These are phyloP conservation scores for Pocota personata DNA, from an alignment of 2,888 invertebrate genomes.

Conservation along the genomic window DNA sequence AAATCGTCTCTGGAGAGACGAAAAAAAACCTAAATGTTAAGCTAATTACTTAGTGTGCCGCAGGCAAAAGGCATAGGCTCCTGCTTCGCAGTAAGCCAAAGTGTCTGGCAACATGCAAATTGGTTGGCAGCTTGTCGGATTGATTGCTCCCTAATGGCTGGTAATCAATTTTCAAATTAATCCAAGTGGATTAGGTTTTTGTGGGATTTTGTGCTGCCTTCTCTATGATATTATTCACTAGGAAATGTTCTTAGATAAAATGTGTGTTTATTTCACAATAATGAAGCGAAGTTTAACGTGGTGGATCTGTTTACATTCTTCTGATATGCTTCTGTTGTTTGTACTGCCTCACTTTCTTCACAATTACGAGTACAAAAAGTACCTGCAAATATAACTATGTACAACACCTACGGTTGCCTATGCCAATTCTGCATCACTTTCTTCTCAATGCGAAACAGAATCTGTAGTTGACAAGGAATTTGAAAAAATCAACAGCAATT, in stretches of 20 bases:
- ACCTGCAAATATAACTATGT: no score
- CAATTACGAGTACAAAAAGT: no score
- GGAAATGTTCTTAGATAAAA: neutral
- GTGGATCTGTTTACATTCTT: neutral
- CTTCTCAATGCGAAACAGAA: no score
- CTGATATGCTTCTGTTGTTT: no score
- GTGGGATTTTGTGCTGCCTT: neutral
- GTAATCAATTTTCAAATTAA: slow-evolving; percentile 67
- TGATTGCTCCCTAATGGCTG: slow-evolving; percentile 53
- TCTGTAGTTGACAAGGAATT: no score
- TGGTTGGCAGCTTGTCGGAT: slow-evolving; percentile 59
- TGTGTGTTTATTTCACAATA: neutral
- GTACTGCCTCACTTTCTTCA: no score
- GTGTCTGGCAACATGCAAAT: slow-evolving; percentile 58
- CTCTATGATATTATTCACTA: neutral
- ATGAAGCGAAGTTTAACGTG: neutral
- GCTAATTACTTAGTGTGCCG: slow-evolving; percentile 53
- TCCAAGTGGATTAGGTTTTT: slow-evolving; percentile 46
- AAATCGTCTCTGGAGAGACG: neutral
- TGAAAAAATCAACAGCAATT: no score
- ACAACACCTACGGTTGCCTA: no score
- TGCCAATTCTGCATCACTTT: no score
- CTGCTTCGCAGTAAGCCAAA: slow-evolving; percentile 28
- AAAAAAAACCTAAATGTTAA: slow-evolving; percentile 46
- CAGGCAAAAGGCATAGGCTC: neutral